A percentile compares a stretch with the other conserved stretches of the same genome.
These are phyloP conservation scores for Camponotus pennsylvanicus DNA, from an alignment of 1,140 invertebrate species.

Conservation along the genomic window DNA sequence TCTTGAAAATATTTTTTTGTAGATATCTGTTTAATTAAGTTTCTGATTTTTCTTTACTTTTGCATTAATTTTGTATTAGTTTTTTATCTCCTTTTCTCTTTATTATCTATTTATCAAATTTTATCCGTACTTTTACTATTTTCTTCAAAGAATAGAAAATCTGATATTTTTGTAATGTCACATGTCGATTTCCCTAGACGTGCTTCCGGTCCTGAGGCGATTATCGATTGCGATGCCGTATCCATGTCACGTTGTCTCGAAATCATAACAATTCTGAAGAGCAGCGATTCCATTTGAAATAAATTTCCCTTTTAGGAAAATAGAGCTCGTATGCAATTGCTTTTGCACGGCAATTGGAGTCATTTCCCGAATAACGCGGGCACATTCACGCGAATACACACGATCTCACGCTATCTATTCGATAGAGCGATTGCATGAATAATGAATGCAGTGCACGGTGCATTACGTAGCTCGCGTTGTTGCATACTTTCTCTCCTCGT, in stretches of 20 bases:
- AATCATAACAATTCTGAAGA: slow-evolving; percentile 13
- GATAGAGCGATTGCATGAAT: slow-evolving; percentile 51
- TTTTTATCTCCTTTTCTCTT: not conserved
- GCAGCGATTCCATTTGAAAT: not conserved
- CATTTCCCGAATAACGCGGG: slow-evolving; percentile 39
- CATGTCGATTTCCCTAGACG: not conserved
- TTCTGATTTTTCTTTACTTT: no score
- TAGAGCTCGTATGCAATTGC: not conserved
- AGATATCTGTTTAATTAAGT: no score
- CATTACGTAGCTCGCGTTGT: slow-evolving; percentile 42
- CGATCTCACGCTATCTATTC: slow-evolving; percentile 1
- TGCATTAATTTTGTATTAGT: not conserved
- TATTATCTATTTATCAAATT: not conserved
- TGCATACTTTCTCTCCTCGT: slow-evolving; percentile 58
- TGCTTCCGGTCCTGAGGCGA: not conserved
- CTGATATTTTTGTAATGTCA: not conserved
- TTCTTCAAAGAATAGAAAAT: not conserved
- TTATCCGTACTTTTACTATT: not conserved
- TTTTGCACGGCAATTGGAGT: slow-evolving; percentile 16
- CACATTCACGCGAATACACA: slow-evolving; percentile 31
- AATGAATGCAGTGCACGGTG: slow-evolving; percentile 41
- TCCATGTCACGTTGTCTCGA: slow-evolving; percentile 14
- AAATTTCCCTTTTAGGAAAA: slow-evolving; percentile 29
- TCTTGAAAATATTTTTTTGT: no score
- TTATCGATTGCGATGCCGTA: slow-evolving; percentile 41